Percentiles rank a stretch among this genome's conserved stretches.
phyloP scores from a whole-genome alignment of 2,888 invertebrate species.

The Cloeon dipterum region DNA sequence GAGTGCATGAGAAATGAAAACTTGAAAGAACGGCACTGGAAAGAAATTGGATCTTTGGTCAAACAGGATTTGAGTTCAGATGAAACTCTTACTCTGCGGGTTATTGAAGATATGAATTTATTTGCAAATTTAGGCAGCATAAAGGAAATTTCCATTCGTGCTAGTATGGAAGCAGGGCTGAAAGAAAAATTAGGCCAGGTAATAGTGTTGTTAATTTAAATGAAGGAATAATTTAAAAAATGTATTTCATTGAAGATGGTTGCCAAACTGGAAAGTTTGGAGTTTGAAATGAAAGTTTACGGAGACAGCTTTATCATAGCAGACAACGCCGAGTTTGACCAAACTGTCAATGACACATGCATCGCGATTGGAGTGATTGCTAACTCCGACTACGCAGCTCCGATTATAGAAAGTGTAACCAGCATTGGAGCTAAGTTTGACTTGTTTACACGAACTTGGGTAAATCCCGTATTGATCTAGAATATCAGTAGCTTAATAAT shows the following conservation, averaged over 20 bases:
- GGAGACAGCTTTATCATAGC: conserved; percentile 64
- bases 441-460: conserved; percentile 60
- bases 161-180: conserved; percentile 66
- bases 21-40: conserved; percentile 61
- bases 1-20: conserved; percentile 59
- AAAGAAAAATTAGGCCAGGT: conserved; percentile 56
- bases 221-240: neutral
- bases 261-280: conserved; percentile 57
- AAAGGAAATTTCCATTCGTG: conserved; percentile 68
- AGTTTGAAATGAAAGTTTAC: conserved; percentile 52
- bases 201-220: conserved; percentile 4
- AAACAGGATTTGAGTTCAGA: conserved; percentile 50
- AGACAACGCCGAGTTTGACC: conserved; percentile 63
- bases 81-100: conserved; percentile 34
- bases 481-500: neutral
- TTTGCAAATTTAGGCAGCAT: conserved; percentile 49
- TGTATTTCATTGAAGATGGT: conserved; percentile 32
- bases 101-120: conserved; percentile 46
- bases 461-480: too few relatives aligned
- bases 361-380: conserved; percentile 70
- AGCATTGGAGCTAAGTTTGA: conserved; percentile 53
- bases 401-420: conserved; percentile 67
- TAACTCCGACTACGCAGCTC: conserved; percentile 65
- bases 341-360: conserved; percentile 60
- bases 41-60: conserved; percentile 49